phyloP scores from a whole-genome alignment of 2,797 vertebrate genomes.

The Limnodromus scolopaceus region DNA sequence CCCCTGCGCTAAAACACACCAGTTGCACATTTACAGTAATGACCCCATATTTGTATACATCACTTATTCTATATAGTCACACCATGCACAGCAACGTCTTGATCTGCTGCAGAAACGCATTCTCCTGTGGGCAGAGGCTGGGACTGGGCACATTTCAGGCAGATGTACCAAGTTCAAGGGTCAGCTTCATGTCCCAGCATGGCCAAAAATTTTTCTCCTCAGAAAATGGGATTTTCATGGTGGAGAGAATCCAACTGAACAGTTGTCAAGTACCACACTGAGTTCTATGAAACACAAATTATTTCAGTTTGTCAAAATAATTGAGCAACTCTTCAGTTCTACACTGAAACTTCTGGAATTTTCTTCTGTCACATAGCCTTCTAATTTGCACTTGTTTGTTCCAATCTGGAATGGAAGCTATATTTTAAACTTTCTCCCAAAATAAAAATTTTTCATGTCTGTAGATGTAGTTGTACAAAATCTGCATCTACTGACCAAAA shows the following conservation, averaged over 20 bases:
- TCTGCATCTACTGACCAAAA: neutral
- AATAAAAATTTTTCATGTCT: neutral
- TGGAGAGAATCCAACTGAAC: neutral
- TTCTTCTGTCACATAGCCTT: neutral
- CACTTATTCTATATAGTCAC: accelerated
- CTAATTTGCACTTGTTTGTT: neutral
- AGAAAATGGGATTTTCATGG: neutral
- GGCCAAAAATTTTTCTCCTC: neutral
- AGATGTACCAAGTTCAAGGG: neutral
- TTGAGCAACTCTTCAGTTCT: neutral
- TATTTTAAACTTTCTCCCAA: neutral
- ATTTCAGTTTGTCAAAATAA: neutral
- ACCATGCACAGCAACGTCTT: neutral
- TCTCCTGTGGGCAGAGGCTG: accelerated
- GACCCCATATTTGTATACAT: accelerated
- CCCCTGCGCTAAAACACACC: neutral
- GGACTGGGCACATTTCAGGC: neutral
- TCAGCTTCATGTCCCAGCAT: neutral
- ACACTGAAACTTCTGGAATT: neutral
- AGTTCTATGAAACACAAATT: neutral
- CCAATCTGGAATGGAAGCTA: neutral
- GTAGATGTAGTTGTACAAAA: neutral
- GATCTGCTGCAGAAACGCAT: neutral
- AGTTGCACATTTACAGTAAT: accelerated
- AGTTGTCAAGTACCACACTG: neutral